Evolutionary conservation across 2,113 vertebrate species (phyloP).

Genomic region (Leptocoma aspasia): DNA sequence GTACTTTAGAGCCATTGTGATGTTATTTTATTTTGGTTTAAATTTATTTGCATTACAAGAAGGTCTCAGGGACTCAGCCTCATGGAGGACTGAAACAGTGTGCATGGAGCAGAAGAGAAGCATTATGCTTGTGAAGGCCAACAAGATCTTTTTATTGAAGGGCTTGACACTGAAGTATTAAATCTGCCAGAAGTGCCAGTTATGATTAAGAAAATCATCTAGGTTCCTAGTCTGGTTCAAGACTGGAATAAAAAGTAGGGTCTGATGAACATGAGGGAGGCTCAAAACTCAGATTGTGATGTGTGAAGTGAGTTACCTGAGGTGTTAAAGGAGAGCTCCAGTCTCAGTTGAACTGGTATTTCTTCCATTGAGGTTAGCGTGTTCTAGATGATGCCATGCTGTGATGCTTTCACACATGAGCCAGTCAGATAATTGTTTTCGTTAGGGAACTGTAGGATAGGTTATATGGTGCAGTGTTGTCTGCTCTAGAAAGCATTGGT

Average conservation of each 20-base stretch:
- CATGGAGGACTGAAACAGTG: neutral
- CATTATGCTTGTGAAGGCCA: neutral
- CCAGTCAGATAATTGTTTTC: neutral
- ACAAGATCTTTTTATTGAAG: neutral
- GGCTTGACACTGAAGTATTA: neutral
- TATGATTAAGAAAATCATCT: neutral
- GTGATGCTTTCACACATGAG: neutral
- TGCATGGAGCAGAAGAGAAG: neutral
- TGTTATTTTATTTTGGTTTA: neutral
- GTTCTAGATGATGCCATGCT: neutral
- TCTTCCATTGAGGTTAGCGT: neutral
- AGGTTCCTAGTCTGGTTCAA: neutral
- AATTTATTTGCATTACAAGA: neutral
- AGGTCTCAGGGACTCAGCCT: neutral
- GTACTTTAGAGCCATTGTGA: neutral
- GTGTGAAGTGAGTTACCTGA: neutral
- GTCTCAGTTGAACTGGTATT: neutral
- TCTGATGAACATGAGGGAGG: neutral
- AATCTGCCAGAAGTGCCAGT: neutral
- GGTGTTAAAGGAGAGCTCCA: neutral
- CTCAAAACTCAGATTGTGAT: neutral
- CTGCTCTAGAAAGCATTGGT: neutral
- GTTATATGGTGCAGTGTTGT: neutral
- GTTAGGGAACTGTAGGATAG: neutral
- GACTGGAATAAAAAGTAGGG: neutral